phyloP scores from a whole-genome alignment of 2,888 invertebrate genomes.

The Nemotelus pantherinus region DNA sequence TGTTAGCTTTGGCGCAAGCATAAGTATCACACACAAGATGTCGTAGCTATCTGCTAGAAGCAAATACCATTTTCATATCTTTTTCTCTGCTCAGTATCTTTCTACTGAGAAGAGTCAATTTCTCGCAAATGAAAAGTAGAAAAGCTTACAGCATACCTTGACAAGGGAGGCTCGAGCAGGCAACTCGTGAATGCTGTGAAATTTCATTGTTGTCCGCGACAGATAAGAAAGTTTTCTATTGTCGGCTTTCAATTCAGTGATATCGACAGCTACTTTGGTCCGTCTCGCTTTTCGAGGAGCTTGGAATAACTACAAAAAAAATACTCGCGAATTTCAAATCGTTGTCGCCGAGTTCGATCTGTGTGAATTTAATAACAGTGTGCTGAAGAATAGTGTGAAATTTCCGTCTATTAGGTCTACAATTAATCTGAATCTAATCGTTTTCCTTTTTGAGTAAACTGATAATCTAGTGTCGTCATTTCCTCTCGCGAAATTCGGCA shows the following conservation, averaged over 20 bases:
- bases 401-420: no score
- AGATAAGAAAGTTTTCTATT: slow-evolving; percentile 35
- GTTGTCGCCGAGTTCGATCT: no score
- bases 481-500: slow-evolving; percentile 26
- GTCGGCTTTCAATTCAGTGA: background rate
- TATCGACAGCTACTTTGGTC: slow-evolving; percentile 1
- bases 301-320: background rate
- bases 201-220: background rate
- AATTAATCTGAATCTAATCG: no score
- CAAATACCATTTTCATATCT: no score
- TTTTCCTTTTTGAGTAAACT: background rate
- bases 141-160: slow-evolving; percentile 29
- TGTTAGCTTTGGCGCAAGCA: no score
- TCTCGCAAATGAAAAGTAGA: background rate
- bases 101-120: background rate
- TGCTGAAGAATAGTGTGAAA: no score
- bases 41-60: no score
- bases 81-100: no score
- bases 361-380: no score
- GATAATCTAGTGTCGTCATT: slow-evolving; percentile 19
- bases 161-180: background rate
- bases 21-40: no score
- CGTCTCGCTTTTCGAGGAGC: background rate
- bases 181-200: slow-evolving; percentile 21
- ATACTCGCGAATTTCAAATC: background rate